Percentiles rank a stretch among this genome's conserved stretches.
Evolutionary conservation across 2,113 vertebrate genomes (phyloP).

Genomic region (Rhizomys pruinosus): DNA sequence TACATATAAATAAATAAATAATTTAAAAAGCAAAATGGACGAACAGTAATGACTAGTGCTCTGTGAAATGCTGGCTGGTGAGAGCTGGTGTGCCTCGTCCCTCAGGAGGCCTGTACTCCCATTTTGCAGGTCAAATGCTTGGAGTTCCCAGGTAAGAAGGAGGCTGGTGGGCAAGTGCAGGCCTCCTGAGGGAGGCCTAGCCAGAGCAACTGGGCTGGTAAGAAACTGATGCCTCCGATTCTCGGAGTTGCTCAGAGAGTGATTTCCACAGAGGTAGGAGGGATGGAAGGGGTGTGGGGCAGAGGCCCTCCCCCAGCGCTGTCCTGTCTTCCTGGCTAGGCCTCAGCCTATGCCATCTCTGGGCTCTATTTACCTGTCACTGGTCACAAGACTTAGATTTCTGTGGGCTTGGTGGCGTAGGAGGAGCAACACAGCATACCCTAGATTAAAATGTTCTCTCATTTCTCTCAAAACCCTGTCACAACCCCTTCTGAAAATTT

Average conservation of each 20-base stretch:
- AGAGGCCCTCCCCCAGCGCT: fast-evolving
- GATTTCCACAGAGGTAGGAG: background rate
- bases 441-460: slow-evolving; percentile 26
- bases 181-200: background rate
- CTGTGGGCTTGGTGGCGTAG: background rate
- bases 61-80: background rate
- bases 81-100: background rate
- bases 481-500: background rate
- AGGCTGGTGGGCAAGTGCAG: background rate
- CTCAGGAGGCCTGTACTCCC: background rate
- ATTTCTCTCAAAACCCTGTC: background rate
- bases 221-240: background rate
- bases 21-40: too few species aligned
- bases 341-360: background rate
- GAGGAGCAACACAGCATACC: background rate
- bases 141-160: background rate
- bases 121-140: background rate
- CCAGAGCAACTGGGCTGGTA: background rate
- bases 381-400: background rate
- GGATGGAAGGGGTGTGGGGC: too few species aligned
- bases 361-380: background rate
- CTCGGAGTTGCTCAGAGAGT: background rate
- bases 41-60: background rate
- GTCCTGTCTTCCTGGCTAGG: background rate
- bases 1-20: background rate